Conservation (phyloP, 2,888 invertebrate species). For the Pecten maximus region DNA sequence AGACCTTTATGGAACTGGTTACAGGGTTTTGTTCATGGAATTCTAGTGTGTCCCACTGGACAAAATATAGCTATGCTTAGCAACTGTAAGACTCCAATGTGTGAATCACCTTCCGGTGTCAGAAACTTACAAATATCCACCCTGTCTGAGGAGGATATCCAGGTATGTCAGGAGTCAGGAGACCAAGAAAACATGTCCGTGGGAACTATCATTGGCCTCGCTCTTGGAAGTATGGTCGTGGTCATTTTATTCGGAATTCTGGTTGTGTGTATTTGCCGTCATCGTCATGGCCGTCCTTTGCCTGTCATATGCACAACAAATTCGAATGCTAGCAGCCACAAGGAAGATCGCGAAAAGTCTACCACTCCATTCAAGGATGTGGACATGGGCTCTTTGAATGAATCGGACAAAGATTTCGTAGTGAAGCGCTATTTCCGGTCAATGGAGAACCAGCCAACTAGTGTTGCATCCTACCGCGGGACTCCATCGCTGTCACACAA, state of each 20-base stretch:
- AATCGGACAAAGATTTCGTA: constrained; percentile 77
- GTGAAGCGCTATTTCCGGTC: constrained; percentile 75
- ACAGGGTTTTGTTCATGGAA: constrained; percentile 40
- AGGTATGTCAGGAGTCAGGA: constrained; percentile 51
- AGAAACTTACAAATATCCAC: constrained; percentile 55
- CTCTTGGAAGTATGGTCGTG: constrained; percentile 61
- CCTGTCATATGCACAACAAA: constrained; percentile 47
- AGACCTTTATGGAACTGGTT: constrained; percentile 71
- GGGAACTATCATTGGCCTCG: constrained; percentile 53
- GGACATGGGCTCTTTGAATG: constrained; percentile 71
- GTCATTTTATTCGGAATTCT: constrained; percentile 56
- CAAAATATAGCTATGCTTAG: constrained; percentile 21
- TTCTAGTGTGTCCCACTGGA: not conserved
- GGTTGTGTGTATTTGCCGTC: constrained; percentile 62
- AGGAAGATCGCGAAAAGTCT: constrained; percentile 50
- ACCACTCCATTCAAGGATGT: constrained; percentile 58
- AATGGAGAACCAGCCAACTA: constrained; percentile 69
- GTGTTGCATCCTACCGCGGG: constrained; percentile 51
- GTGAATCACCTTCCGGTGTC: constrained; percentile 62
- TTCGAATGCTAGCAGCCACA: constrained; percentile 60
- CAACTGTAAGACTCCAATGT: constrained; percentile 64
- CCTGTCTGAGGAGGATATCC: constrained; percentile 60
- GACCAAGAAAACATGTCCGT: constrained; percentile 44
- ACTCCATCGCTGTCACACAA: constrained; percentile 61
- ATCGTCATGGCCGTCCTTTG: constrained; percentile 45